Conservation (phyloP, 1,140 invertebrate genomes). For the Drosophila asahinai region DNA sequence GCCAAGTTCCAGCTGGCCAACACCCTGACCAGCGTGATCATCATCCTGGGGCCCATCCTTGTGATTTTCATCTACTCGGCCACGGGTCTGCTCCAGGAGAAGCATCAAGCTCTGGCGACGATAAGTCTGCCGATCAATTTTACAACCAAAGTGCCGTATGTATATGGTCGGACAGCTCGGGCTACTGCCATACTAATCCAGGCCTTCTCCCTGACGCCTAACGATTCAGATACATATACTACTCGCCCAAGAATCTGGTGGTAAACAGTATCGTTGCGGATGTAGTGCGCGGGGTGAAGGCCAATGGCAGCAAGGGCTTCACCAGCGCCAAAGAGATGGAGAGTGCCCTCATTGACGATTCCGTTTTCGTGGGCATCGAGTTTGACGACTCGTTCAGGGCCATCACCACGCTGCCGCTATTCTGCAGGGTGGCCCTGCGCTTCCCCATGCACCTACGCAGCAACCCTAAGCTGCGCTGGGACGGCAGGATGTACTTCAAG, state of each 20-base stretch:
- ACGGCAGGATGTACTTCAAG: not conserved
- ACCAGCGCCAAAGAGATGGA: not conserved
- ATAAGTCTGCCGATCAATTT: conserved; percentile 12
- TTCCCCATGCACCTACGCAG: conserved; percentile 33
- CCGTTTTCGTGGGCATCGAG: conserved; percentile 48
- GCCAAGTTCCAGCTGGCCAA: conserved; percentile 28
- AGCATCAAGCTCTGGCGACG: not conserved
- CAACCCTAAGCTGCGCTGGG: conserved; percentile 8
- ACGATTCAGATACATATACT: conserved; percentile 38
- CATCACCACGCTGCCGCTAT: conserved; percentile 13
- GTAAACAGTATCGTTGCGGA: conserved; percentile 13
- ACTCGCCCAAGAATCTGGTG: conserved; percentile 44
- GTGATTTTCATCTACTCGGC: conserved; percentile 30
- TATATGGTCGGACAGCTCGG: conserved; percentile 9
- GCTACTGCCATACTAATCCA: conserved; percentile 14
- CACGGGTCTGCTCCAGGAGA: conserved; percentile 2
- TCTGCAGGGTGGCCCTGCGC: conserved; percentile 28
- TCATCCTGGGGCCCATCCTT: conserved; percentile 37
- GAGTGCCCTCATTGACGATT: not conserved
- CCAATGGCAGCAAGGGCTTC: not conserved
- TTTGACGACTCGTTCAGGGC: conserved; percentile 26
- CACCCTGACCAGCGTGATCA: conserved; percentile 8
- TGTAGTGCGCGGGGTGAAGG: not conserved
- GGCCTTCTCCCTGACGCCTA: conserved; percentile 2
- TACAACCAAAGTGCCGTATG: conserved; percentile 37